These are phyloP conservation scores for Cyphomyrus plagiostoma DNA, from an alignment of 2,113 vertebrate genomes.

Conservation along the genomic window DNA sequence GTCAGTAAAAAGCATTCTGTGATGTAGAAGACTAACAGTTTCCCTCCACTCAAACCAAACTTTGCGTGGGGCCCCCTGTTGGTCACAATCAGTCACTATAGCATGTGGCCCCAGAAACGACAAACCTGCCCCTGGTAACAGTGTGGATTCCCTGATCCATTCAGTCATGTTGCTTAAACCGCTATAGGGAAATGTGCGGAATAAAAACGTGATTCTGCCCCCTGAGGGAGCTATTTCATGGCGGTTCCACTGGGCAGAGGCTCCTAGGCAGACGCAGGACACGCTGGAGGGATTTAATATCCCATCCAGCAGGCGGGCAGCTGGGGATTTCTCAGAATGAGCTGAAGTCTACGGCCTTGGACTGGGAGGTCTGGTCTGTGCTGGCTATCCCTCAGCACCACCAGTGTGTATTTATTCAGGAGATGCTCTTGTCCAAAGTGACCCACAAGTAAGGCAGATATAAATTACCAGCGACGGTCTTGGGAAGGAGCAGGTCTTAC, in stretches of 20 bases:
- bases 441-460: neutral
- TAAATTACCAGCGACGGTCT: neutral
- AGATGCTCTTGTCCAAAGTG: neutral
- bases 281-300: neutral
- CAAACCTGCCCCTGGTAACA: neutral
- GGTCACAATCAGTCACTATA: neutral
- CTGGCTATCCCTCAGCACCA: neutral
- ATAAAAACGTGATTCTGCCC: neutral
- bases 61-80: neutral
- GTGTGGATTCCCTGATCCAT: neutral
- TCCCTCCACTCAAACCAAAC: neutral
- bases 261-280: neutral
- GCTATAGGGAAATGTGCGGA: neutral
- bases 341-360: neutral
- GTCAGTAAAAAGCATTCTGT: neutral
- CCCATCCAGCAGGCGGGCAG: neutral
- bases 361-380: neutral
- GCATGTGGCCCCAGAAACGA: neutral
- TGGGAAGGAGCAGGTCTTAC: too few species aligned
- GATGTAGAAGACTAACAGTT: neutral
- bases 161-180: neutral
- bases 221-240: neutral
- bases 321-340: neutral
- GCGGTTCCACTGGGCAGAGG: neutral
- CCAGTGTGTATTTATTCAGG: neutral